These are phyloP conservation scores for Brachyistius frenatus DNA, from an alignment of 2,113 vertebrate species.

Conservation along the genomic window DNA sequence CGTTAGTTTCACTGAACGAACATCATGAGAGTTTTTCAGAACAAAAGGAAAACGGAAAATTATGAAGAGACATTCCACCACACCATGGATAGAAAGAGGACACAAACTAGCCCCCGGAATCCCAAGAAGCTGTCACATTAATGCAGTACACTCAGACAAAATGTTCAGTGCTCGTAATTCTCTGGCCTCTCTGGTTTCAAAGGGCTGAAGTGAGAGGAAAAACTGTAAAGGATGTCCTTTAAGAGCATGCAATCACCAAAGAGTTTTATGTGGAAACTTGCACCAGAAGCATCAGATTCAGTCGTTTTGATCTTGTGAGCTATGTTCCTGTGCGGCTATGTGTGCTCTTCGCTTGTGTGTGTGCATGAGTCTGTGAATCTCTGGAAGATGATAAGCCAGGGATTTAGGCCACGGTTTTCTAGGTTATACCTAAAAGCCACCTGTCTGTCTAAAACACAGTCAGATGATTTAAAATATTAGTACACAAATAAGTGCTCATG, in stretches of 20 bases:
- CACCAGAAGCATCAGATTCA: conserved; percentile 49
- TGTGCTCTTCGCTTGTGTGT: conserved; percentile 8
- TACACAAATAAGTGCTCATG: conserved; percentile 49
- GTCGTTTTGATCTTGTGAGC: conserved; percentile 39
- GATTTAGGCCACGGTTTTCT: conserved; percentile 73
- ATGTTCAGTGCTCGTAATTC: conserved; percentile 60
- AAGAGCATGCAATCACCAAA: conserved; percentile 30
- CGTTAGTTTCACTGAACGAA: conserved; percentile 28
- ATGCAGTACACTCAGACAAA: conserved; percentile 60
- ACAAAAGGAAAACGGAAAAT: conserved; percentile 18
- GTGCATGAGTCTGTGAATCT: conserved; percentile 19
- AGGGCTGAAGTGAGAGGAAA: conserved; percentile 25
- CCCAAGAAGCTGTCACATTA: conserved; percentile 67
- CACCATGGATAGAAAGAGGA: conserved; percentile 47
- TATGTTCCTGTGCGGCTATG: conserved; percentile 1
- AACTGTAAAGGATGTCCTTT: conserved; percentile 15
- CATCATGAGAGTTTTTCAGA: conserved; percentile 8
- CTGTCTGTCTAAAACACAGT: conserved; percentile 61
- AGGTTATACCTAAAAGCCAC: conserved; percentile 74
- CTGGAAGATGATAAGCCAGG: conserved; percentile 57
- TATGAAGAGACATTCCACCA: conserved; percentile 28
- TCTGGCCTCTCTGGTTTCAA: conserved; percentile 26
- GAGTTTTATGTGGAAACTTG: conserved; percentile 43
- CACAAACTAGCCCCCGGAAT: conserved; percentile 56
- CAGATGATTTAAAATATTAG: conserved; percentile 64